Percentiles rank a stretch among this genome's conserved stretches.
Evolutionary conservation across 2,888 invertebrate species (phyloP).

Genomic region (Torymus aiolomorphi): DNA sequence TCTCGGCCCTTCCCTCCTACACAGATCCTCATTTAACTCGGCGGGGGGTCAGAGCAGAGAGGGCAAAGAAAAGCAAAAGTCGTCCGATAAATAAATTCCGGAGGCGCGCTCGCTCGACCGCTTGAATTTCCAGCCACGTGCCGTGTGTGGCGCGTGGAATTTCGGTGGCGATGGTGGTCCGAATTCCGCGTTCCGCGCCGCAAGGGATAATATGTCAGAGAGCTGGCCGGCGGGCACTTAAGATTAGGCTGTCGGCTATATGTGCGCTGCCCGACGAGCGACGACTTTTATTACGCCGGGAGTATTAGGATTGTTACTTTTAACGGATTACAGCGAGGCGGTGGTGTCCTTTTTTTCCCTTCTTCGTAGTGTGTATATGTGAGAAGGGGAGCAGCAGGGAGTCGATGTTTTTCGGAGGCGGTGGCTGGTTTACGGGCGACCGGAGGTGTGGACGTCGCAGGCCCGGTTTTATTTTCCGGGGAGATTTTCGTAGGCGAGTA

Average conservation of each 20-base stretch:
- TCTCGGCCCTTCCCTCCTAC: no score
- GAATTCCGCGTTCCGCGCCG: no score
- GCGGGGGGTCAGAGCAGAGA: no score
- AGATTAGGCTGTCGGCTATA: slow-evolving; percentile 15
- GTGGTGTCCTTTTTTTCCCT: not conserved
- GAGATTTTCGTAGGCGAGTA: no score
- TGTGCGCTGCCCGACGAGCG: not conserved
- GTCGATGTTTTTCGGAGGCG: no score
- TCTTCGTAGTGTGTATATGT: not conserved
- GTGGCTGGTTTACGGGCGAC: no score
- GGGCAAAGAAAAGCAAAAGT: not conserved
- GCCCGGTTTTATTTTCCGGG: no score
- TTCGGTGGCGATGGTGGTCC: no score
- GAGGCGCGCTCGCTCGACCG: no score
- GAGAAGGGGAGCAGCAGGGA: not conserved
- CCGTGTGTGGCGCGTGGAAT: no score
- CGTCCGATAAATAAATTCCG: slow-evolving; percentile 41
- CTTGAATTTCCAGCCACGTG: slow-evolving; percentile 42
- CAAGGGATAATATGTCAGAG: slow-evolving; percentile 17
- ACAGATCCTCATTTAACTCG: no score
- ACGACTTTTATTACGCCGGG: slow-evolving; percentile 35
- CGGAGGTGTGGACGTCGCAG: no score
- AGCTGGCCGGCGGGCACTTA: slow-evolving; percentile 15
- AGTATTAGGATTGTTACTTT: slow-evolving; percentile 20
- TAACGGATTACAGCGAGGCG: not conserved